A percentile compares a stretch with the other conserved stretches of the same genome.
phyloP scores from a whole-genome alignment of 2,888 invertebrate genomes.

The Drosophila acutilabella region DNA sequence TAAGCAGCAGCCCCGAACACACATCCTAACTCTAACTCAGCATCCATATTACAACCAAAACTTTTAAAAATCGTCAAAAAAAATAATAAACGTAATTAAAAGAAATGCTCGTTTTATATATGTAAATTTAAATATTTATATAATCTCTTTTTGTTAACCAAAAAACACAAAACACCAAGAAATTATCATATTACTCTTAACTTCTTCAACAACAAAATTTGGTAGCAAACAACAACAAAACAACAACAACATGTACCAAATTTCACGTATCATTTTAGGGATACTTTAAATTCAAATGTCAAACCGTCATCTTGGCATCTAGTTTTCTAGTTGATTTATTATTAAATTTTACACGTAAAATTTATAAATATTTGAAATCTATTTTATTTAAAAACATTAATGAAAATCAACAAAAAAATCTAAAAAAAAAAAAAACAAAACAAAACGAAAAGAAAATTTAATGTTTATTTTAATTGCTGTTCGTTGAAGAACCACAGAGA shows the following conservation, averaged over 20 bases:
- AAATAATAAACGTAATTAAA: constrained; percentile 79
- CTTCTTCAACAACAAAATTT: constrained; percentile 69
- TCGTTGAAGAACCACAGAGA: constrained; percentile 57
- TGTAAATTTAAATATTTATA: constrained; percentile 72
- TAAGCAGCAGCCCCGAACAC: constrained; percentile 78
- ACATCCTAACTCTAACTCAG: constrained; percentile 77
- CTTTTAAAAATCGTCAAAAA: constrained; percentile 76
- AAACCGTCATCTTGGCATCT: constrained; percentile 70
- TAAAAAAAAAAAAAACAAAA: constrained; percentile 48
- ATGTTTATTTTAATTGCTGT: constrained; percentile 68
- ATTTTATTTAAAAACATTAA: constrained; percentile 68
- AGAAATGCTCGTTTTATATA: constrained; percentile 80
- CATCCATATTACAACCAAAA: constrained; percentile 69
- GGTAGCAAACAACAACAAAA: constrained; percentile 41
- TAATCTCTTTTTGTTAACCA: constrained; percentile 71
- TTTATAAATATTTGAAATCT: constrained; percentile 70
- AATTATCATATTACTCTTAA: constrained; percentile 62
- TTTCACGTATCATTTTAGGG: constrained; percentile 68
- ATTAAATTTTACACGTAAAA: constrained; percentile 82
- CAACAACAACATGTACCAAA: constrained; percentile 45
- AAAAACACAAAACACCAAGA: constrained; percentile 41
- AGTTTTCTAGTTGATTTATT: constrained; percentile 78
- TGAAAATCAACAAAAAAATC: constrained; percentile 22
- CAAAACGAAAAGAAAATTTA: constrained; percentile 51
- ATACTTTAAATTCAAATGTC: constrained; percentile 65